Base-by-base conservation (phyloP, 2,888 invertebrate genomes). In the Pyrgus malvae region DNA sequence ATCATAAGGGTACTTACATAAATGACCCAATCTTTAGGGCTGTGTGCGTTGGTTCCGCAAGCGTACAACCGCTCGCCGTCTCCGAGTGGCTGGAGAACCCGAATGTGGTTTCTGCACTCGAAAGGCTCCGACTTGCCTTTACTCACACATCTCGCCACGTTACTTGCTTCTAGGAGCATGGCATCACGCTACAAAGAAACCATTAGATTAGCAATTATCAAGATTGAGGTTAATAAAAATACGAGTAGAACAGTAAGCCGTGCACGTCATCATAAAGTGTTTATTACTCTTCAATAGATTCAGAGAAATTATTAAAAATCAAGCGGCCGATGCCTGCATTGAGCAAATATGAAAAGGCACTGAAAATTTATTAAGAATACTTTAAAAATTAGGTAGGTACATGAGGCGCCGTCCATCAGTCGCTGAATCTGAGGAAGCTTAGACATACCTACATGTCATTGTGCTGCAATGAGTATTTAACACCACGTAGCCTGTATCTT, bases 121-220 rank as follows among this genome's bases (percentile, higher is more conserved):
- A 92, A 93, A 56, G 92, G 91, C 85, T 93, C 92, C 37, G 92
- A 92, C 80, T 93, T 93, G 64, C 93, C 93, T 74, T 92, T 92
- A 62, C 92, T 92, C 53, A 92, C 92, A 69, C 93, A 93, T 59
- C 90, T 85, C 37, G 90, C 91, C 60, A 92, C 91, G 69, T 92
- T 92, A 63, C 91, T 90, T 25, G 93, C 92, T 72, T 92, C 92
- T 73, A 93, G 76, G 46, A 90, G 69, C 65, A 93, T 70, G 19
- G 91, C 88, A 67, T 93, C 93, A 58, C 88, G 82, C 92, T 92
- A 80, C 58, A 66, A 71, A 38, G 33, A 51, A 48, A 57, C 5
- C n/a, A 2, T 2, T 31, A 11, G 11, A 7, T 2, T 35, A 14
- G n/a, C n/a, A 27, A 27, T 27, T 27, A 21, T 21, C 6, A 21